Percentiles rank a stretch among this genome's conserved stretches.
phyloP scores from a whole-genome alignment of 2,888 invertebrate genomes.

The Brachyptera risi region DNA sequence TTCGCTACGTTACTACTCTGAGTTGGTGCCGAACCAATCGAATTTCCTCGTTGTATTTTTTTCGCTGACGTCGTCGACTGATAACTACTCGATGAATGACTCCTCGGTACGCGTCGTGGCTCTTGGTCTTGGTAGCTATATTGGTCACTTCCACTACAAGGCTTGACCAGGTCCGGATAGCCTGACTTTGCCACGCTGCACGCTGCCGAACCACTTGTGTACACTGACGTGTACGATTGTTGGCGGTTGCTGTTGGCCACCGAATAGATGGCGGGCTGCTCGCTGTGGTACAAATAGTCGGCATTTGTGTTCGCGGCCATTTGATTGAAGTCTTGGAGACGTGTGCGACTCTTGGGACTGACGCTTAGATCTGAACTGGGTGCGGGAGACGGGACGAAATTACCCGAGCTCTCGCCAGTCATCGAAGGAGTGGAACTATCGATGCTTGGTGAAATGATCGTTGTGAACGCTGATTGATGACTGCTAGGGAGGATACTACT shows the following conservation, averaged over 20 bases:
- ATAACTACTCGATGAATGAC: slow-evolving; percentile 24
- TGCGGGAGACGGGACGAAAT: slow-evolving; percentile 52
- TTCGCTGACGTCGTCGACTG: slow-evolving; percentile 37
- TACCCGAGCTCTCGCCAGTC: slow-evolving; percentile 46
- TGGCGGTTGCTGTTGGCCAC: slow-evolving; percentile 68
- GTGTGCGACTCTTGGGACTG: slow-evolving; percentile 49
- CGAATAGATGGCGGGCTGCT: slow-evolving; percentile 68
- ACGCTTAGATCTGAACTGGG: slow-evolving; percentile 49
- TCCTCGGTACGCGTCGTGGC: neutral
- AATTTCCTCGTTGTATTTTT: slow-evolving; percentile 52
- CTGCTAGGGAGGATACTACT: slow-evolving; percentile 38
- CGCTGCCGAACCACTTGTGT: slow-evolving; percentile 63
- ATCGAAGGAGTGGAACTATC: slow-evolving; percentile 40
- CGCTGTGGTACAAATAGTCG: slow-evolving; percentile 49
- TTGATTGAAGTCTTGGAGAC: slow-evolving; percentile 31
- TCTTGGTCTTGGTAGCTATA: slow-evolving; percentile 36
- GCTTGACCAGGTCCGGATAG: slow-evolving; percentile 60
- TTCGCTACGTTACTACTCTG: slow-evolving; percentile 54
- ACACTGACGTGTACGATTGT: slow-evolving; percentile 68
- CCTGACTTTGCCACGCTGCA: slow-evolving; percentile 40
- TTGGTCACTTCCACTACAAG: slow-evolving; percentile 24
- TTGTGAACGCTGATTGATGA: slow-evolving; percentile 53
- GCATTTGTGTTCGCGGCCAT: slow-evolving; percentile 39
- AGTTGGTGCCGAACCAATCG: slow-evolving; percentile 46
- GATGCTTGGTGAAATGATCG: slow-evolving; percentile 51